Percentiles rank a stretch among this genome's conserved stretches.
phyloP scores from a whole-genome alignment of 2,113 vertebrate genomes.

The Thermophis baileyi region DNA sequence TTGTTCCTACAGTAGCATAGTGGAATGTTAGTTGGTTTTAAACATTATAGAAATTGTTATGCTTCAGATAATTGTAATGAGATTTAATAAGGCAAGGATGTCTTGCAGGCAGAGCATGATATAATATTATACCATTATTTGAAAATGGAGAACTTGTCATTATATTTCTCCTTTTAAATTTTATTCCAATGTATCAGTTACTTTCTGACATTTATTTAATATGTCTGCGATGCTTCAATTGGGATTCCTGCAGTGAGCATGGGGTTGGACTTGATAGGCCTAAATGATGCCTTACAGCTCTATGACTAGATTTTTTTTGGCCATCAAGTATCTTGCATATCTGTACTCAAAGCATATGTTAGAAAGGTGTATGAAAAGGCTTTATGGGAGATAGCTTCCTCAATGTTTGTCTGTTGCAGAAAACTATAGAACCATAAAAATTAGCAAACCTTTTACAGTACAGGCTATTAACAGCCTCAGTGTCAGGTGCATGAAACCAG shows the following conservation, averaged over 20 bases:
- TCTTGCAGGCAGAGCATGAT: slow-evolving; percentile 44
- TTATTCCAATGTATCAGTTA: slow-evolving; percentile 51
- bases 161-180: neutral
- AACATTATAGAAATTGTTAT: slow-evolving; percentile 49
- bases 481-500: neutral
- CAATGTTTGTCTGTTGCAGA: neutral
- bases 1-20: slow-evolving; percentile 48
- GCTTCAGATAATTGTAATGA: slow-evolving; percentile 53
- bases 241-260: neutral
- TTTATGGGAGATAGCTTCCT: neutral
- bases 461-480: neutral
- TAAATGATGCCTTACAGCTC: slow-evolving; percentile 1
- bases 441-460: neutral
- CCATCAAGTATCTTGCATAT: slow-evolving; percentile 10
- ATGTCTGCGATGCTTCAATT: neutral
- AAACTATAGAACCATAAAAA: neutral
- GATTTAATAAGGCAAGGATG: slow-evolving; percentile 59
- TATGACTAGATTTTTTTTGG: neutral
- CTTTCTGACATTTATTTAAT: slow-evolving; percentile 34
- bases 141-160: neutral
- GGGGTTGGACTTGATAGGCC: neutral
- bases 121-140: slow-evolving; percentile 48
- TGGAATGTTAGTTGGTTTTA: slow-evolving; percentile 54
- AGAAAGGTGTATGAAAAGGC: neutral
- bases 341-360: slow-evolving; percentile 22